Percentiles rank a stretch among this genome's conserved stretches.
phyloP scores from a whole-genome alignment of 1,140 invertebrate species.

The Atta colombica region DNA sequence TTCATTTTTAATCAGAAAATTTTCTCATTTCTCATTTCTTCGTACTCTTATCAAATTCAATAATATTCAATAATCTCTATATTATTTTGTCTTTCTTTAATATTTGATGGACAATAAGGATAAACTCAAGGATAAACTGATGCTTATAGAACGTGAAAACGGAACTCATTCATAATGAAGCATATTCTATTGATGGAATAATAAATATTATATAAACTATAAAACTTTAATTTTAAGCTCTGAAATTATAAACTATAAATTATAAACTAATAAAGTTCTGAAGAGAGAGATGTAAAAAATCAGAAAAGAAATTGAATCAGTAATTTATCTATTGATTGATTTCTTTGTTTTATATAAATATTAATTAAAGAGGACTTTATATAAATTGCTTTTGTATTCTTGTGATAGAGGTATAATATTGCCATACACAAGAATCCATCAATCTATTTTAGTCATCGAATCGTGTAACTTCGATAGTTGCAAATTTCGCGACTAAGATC shows the following conservation, averaged over 20 bases:
- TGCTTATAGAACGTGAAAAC: too few relatives aligned
- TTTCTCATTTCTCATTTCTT: not conserved
- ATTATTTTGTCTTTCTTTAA: too few relatives aligned
- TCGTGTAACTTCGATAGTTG: not conserved
- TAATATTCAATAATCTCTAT: slow-evolving; percentile 13
- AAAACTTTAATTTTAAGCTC: not conserved
- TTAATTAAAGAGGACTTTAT: not conserved
- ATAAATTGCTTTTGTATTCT: not conserved
- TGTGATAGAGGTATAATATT: not conserved
- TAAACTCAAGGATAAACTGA: too few relatives aligned
- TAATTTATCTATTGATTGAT: not conserved
- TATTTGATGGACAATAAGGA: too few relatives aligned
- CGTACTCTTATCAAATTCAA: too few relatives aligned
- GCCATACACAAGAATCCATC: not conserved
- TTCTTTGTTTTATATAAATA: not conserved
- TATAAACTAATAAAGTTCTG: not conserved
- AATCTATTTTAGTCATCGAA: not conserved
- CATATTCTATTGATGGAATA: not conserved
- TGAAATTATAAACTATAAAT: not conserved
- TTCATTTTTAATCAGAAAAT: too few relatives aligned
- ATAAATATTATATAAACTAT: not conserved
- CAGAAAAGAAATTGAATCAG: not conserved
- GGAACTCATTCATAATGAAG: not conserved
- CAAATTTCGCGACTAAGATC: slow-evolving; percentile 19
- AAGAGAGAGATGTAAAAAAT: not conserved